These are phyloP conservation scores for Eleutherodactylus coqui DNA, from an alignment of 2,797 vertebrate genomes.

Conservation along the genomic window DNA sequence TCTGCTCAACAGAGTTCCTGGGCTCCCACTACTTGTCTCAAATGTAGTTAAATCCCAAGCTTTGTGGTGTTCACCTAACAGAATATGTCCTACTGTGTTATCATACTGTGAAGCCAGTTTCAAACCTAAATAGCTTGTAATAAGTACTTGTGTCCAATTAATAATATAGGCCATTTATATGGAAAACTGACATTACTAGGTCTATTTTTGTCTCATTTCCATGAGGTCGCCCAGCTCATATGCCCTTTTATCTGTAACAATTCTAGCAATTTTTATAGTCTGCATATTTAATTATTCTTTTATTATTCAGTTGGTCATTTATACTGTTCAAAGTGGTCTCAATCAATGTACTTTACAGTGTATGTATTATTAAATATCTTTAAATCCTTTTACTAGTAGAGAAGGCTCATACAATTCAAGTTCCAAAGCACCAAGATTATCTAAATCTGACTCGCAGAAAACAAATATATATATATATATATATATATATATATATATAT, in stretches of 20 bases:
- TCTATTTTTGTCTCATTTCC: conserved; percentile 45
- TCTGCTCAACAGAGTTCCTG: too few species aligned
- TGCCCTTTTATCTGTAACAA: conserved; percentile 47
- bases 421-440: background rate
- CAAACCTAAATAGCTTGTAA: conserved; percentile 24
- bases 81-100: background rate
- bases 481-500: too few species aligned
- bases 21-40: background rate
- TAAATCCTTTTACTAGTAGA: background rate
- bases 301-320: conserved; percentile 54
- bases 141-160: conserved; percentile 19
- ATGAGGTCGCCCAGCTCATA: conserved; percentile 36
- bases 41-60: background rate
- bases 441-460: background rate
- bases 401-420: background rate
- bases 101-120: background rate
- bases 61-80: background rate
- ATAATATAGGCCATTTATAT: conserved; percentile 38
- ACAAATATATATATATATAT: too few species aligned
- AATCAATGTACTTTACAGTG: conserved; percentile 23
- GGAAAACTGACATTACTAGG: conserved; percentile 16
- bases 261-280: conserved; percentile 52
- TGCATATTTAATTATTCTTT: conserved; percentile 44
- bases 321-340: conserved; percentile 11
- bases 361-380: conserved; percentile 25